Evolutionary conservation across 2,113 vertebrate species (phyloP).

Genomic region (Ameiurus melas): DNA sequence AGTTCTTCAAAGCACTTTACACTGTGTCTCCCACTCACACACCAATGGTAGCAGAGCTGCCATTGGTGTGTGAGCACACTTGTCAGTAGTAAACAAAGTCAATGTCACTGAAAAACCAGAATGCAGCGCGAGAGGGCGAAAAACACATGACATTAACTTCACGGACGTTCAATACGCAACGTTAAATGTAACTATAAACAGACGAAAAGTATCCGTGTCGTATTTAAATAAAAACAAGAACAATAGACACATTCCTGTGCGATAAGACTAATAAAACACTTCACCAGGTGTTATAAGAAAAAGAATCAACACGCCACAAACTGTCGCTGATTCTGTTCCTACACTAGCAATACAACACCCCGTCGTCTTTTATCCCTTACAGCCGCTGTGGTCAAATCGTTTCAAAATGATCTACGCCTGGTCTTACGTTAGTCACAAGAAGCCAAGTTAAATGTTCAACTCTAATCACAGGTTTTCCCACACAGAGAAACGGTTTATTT

Average conservation of each 20-base stretch:
- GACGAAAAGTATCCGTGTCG: neutral
- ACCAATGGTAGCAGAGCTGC: no score
- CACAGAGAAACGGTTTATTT: conserved; percentile 20
- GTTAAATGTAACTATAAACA: neutral
- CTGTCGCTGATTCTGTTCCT: neutral
- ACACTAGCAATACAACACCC: neutral
- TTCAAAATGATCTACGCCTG: neutral
- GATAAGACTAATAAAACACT: neutral
- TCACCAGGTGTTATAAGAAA: no score
- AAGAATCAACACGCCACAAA: neutral
- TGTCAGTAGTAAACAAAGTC: no score
- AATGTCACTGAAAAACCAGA: no score
- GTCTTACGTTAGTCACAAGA: neutral
- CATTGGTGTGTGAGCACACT: no score
- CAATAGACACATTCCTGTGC: neutral
- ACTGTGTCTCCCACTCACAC: no score
- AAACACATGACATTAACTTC: no score
- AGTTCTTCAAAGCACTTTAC: no score
- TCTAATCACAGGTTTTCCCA: neutral
- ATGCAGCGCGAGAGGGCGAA: no score
- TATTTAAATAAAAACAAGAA: no score
- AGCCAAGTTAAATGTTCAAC: neutral
- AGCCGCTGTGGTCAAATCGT: neutral
- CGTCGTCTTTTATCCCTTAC: neutral
- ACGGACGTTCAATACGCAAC: no score